Conservation (phyloP, 2,113 vertebrate genomes). For the Strigops habroptila region DNA sequence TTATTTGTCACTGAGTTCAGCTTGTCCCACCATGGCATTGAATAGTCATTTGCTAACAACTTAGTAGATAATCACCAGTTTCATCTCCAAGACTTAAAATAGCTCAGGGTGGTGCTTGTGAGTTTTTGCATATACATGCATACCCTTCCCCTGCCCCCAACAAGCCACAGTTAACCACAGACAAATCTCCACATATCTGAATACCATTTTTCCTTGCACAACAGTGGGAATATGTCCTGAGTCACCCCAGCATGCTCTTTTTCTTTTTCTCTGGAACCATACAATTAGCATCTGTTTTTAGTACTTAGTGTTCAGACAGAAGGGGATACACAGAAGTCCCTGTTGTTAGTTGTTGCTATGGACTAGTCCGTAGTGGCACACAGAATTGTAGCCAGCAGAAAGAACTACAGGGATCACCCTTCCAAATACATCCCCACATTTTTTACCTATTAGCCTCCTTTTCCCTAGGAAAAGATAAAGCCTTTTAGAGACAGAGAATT, state of each 20-base stretch:
- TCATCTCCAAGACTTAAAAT: slow-evolving; percentile 70
- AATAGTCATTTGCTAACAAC: slow-evolving; percentile 63
- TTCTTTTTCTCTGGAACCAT: slow-evolving; percentile 51
- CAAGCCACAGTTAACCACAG: slow-evolving; percentile 47
- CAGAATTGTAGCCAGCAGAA: background rate
- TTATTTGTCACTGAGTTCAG: slow-evolving; percentile 44
- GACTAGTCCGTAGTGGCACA: background rate
- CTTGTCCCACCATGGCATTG: background rate
- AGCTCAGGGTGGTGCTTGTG: slow-evolving; percentile 69
- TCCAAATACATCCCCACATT: background rate
- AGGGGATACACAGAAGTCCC: slow-evolving; percentile 26
- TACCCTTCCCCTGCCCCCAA: background rate
- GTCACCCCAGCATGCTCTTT: background rate
- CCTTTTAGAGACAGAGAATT: background rate
- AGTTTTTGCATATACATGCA: background rate
- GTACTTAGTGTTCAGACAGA: background rate
- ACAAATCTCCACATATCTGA: slow-evolving; percentile 33
- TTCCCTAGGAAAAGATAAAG: background rate
- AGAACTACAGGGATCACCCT: background rate
- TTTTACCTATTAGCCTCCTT: background rate
- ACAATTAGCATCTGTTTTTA: slow-evolving; percentile 68
- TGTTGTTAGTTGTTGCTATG: slow-evolving; percentile 11
- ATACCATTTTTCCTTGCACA: slow-evolving; percentile 5
- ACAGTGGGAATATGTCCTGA: slow-evolving; percentile 11
- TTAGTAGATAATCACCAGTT: slow-evolving; percentile 71